Evolutionary conservation across 2,113 vertebrate genomes (phyloP).

Genomic region (Cnemophilus loriae): DNA sequence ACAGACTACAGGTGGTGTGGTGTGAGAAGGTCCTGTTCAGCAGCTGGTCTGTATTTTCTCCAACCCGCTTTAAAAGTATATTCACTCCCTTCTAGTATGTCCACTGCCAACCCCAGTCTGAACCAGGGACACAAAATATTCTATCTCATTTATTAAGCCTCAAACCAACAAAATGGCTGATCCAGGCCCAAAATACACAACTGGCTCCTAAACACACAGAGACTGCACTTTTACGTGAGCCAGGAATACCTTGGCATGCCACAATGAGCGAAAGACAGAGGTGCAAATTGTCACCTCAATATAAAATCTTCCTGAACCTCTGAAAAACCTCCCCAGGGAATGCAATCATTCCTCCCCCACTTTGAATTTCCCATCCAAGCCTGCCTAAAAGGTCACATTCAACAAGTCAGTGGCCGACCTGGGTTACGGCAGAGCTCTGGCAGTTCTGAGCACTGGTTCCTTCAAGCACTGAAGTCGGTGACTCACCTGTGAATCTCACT

Average conservation of each 20-base stretch:
- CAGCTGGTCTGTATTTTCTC: neutral
- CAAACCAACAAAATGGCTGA: neutral
- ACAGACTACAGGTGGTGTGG: neutral
- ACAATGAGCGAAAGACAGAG: neutral
- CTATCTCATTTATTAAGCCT: neutral
- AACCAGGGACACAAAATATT: neutral
- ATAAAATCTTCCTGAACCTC: neutral
- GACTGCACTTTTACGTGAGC: neutral
- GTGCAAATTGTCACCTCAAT: neutral
- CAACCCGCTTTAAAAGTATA: neutral
- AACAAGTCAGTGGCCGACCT: neutral
- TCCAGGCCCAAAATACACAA: neutral
- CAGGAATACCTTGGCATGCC: neutral
- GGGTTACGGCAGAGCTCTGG: neutral
- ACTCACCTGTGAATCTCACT: conserved; percentile 2
- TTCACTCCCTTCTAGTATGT: neutral
- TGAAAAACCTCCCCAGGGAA: neutral
- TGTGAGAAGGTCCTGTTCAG: neutral
- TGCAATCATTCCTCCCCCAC: neutral
- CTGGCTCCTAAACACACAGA: accelerated
- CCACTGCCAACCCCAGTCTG: neutral
- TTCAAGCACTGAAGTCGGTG: neutral
- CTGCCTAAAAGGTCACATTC: neutral
- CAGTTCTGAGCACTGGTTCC: neutral
- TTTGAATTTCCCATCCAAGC: neutral